Evolutionary conservation across 2,888 invertebrate species (phyloP).

Genomic region (Caenorhabditis wallacei): DNA sequence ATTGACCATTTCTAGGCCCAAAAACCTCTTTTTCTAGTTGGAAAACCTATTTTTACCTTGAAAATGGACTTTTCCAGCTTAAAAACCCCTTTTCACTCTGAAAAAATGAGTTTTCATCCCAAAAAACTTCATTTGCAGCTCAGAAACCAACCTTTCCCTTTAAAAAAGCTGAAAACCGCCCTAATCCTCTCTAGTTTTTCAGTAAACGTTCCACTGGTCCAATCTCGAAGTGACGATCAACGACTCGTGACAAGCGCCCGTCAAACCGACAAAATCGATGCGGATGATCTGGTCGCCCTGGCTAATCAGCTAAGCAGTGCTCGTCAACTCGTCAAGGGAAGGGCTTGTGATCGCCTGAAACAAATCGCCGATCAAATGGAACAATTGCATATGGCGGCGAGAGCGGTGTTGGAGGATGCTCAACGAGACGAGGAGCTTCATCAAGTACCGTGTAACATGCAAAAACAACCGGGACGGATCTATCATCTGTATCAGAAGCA

Average conservation of each 20-base stretch:
- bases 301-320: constrained; percentile 69
- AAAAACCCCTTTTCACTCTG: too few relatives aligned
- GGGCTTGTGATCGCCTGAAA: constrained; percentile 84
- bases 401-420: constrained; percentile 85
- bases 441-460: constrained; percentile 89
- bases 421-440: constrained; percentile 87
- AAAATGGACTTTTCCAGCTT: too few relatives aligned
- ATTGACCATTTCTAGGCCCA: too few relatives aligned
- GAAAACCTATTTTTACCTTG: too few relatives aligned
- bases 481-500: constrained; percentile 88
- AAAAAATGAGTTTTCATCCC: too few relatives aligned
- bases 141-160: too few relatives aligned
- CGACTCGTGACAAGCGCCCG: constrained; percentile 64
- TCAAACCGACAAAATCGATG: constrained; percentile 67
- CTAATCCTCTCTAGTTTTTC: too few relatives aligned
- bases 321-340: constrained; percentile 70
- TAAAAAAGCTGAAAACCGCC: too few relatives aligned
- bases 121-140: too few relatives aligned
- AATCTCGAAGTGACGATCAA: constrained; percentile 55
- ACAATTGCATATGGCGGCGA: constrained; percentile 86
- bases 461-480: constrained; percentile 88
- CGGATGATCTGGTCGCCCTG: constrained; percentile 70
- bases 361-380: constrained; percentile 89
- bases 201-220: constrained; percentile 66
- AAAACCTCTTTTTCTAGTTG: too few relatives aligned